These are phyloP conservation scores for Selenia dentaria DNA, from an alignment of 2,888 invertebrate species.

Conservation along the genomic window DNA sequence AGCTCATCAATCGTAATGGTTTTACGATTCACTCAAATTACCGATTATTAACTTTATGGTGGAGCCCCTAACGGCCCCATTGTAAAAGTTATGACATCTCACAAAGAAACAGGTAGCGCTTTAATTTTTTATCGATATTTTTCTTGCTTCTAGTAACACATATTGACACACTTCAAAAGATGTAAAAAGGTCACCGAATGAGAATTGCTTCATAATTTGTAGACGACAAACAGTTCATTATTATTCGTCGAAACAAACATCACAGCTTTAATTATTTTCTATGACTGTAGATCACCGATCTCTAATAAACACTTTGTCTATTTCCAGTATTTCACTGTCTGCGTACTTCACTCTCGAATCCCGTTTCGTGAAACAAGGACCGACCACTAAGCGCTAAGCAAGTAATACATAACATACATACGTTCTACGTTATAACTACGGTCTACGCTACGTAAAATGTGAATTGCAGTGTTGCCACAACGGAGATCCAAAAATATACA, in stretches of 20 bases:
- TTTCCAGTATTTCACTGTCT: not conserved
- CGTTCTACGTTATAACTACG: no score
- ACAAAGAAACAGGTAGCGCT: slow-evolving; percentile 60
- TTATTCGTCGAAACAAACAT: slow-evolving; percentile 34
- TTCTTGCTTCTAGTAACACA: slow-evolving; percentile 50
- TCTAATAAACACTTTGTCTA: no score
- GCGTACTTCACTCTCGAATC: no score
- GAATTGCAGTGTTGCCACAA: no score
- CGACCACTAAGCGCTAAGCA: no score
- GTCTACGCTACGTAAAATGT: no score
- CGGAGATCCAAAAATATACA: no score
- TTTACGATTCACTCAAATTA: slow-evolving; percentile 64
- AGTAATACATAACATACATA: no score
- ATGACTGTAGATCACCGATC: no score
- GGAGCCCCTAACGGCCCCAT: slow-evolving; percentile 79
- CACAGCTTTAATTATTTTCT: no score
- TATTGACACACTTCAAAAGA: slow-evolving; percentile 62
- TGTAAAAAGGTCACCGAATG: slow-evolving; percentile 73
- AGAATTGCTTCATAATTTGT: slow-evolving; percentile 59
- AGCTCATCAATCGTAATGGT: slow-evolving; percentile 69
- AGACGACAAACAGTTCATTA: slow-evolving; percentile 32
- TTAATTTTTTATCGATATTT: slow-evolving; percentile 47
- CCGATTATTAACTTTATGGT: slow-evolving; percentile 73
- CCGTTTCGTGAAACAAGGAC: no score
- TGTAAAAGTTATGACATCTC: slow-evolving; percentile 64